A percentile compares a stretch with the other conserved stretches of the same genome.
Conservation (phyloP, 2,888 invertebrate genomes). For the Siphlonurus alternatus region DNA sequence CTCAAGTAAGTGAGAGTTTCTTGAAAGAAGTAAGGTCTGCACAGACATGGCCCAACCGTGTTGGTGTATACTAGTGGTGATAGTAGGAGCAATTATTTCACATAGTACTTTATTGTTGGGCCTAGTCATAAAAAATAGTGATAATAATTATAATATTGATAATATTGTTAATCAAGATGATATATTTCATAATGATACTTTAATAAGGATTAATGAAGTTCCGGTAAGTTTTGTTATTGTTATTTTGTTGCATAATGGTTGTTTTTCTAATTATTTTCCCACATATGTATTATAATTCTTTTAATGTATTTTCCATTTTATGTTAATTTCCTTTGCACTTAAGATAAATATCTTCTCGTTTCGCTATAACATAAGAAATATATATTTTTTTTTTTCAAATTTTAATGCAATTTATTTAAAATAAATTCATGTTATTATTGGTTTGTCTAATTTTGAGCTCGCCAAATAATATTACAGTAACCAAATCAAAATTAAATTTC, state of each 20-base stretch:
- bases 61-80: neutral
- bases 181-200: neutral
- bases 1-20: neutral
- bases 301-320: no score
- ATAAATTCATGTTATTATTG: no score
- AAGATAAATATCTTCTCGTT: no score
- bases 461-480: no score
- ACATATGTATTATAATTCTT: no score
- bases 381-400: no score
- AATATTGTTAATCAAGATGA: neutral
- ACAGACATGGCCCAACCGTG: neutral
- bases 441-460: no score
- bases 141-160: neutral
- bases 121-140: neutral
- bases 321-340: no score
- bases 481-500: no score
- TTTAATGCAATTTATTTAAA: no score
- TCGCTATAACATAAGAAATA: no score
- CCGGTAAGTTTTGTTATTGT: neutral
- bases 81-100: neutral
- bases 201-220: neutral
- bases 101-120: neutral
- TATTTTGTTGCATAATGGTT: neutral
- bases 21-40: neutral
- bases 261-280: no score